phyloP scores from a whole-genome alignment of 2,797 vertebrate genomes.

The Denticeps clupeoides region DNA sequence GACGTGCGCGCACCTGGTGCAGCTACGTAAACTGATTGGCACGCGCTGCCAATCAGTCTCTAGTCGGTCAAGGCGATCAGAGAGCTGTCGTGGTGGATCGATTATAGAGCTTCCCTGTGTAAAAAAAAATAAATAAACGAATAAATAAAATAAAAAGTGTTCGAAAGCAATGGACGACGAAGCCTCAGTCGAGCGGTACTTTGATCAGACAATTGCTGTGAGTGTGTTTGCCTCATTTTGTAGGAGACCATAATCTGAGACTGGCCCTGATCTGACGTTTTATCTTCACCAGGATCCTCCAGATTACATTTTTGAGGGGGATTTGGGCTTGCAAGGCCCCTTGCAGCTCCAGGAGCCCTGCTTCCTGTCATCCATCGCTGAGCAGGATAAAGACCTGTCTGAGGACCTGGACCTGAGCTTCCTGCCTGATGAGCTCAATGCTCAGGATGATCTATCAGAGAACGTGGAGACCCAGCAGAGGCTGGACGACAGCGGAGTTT shows the following conservation, averaged over 20 bases:
- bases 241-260: not conserved
- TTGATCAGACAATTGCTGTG: conserved; percentile 67
- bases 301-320: conserved; percentile 47
- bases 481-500: conserved; percentile 35
- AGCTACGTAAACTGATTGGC: not conserved
- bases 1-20: not conserved
- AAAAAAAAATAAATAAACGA: not conserved
- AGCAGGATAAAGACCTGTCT: conserved; percentile 37
- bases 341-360: conserved; percentile 32
- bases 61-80: not conserved
- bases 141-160: no score
- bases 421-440: conserved; percentile 73
- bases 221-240: conserved; percentile 26
- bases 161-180: conserved; percentile 62
- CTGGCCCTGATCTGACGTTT: not conserved
- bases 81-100: not conserved
- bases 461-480: not conserved
- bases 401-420: conserved; percentile 82
- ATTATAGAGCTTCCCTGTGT: not conserved
- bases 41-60: conserved; percentile 22
- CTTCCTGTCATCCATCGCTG: conserved; percentile 22
- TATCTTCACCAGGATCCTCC: conserved; percentile 37
- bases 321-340: conserved; percentile 45
- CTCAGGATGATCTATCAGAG: conserved; percentile 46
- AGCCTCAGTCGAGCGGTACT: conserved; percentile 59